Evolutionary conservation across 2,888 invertebrate genomes (phyloP).

Genomic region (Hypercompe scribonia): DNA sequence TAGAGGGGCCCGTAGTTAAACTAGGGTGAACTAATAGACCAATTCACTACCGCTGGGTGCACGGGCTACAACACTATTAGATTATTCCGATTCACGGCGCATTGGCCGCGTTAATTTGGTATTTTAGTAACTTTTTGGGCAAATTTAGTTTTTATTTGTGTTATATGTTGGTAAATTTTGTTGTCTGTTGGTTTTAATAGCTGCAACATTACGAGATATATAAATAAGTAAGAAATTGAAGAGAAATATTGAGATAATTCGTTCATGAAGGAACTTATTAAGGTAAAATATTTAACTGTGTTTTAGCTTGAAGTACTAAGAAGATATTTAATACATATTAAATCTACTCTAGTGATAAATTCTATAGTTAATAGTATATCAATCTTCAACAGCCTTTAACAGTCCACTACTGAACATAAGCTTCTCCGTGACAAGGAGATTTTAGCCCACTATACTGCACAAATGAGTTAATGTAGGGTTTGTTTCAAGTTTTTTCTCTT

Average conservation of each 20-base stretch:
- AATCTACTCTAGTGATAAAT: neutral
- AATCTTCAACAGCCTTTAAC: too few species aligned
- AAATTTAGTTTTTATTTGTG: neutral
- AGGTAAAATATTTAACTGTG: too few species aligned
- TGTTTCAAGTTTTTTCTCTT: too few species aligned
- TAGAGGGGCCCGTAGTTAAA: slow-evolving; percentile 61
- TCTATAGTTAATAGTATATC: neutral
- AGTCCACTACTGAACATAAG: too few species aligned
- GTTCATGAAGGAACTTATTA: too few species aligned
- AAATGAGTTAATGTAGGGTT: too few species aligned
- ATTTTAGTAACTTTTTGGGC: slow-evolving; percentile 37
- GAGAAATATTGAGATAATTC: neutral
- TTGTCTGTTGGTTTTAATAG: neutral
- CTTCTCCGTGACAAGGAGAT: too few species aligned
- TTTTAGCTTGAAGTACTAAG: neutral
- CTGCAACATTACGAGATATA: neutral
- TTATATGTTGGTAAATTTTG: neutral
- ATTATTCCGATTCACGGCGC: slow-evolving; percentile 71
- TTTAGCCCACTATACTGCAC: too few species aligned
- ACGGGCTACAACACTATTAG: slow-evolving; percentile 68
- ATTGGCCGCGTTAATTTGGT: slow-evolving; percentile 54
- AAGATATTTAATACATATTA: neutral
- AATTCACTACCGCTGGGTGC: slow-evolving; percentile 70
- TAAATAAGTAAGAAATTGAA: neutral
- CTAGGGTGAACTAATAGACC: slow-evolving; percentile 79